These are phyloP conservation scores for Leptarthrus brevirostris DNA, from an alignment of 2,888 invertebrate species.

Conservation along the genomic window DNA sequence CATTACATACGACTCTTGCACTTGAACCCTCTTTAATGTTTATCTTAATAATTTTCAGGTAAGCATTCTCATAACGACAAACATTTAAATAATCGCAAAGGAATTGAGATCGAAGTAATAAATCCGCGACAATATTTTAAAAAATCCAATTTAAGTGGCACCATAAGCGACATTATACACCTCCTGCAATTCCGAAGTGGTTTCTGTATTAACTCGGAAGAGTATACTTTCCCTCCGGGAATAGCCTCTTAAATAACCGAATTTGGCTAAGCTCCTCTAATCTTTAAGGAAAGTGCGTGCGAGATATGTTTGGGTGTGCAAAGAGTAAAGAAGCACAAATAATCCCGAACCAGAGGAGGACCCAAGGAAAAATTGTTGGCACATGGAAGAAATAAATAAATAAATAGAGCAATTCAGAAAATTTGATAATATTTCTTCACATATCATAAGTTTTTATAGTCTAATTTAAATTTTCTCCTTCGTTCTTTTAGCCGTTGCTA, in stretches of 20 bases:
- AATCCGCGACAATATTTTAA: neutral
- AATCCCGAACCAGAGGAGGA: constrained; percentile 24
- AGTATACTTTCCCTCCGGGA: constrained; percentile 13
- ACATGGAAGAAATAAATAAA: constrained; percentile 56
- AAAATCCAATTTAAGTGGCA: constrained; percentile 23
- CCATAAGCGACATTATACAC: constrained; percentile 9
- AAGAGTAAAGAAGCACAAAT: constrained; percentile 11
- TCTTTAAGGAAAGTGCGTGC: constrained; percentile 45
- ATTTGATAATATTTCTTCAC: constrained; percentile 66
- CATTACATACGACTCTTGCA: too few relatives aligned
- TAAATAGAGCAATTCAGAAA: constrained; percentile 58
- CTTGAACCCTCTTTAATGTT: too few relatives aligned
- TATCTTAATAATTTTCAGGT: too few relatives aligned
- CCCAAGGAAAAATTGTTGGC: constrained; percentile 53
- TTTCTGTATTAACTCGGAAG: constrained; percentile 1
- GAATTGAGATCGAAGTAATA: neutral
- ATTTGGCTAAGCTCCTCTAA: constrained; percentile 45
- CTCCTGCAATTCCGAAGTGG: constrained; percentile 6
- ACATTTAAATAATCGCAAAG: too few relatives aligned
- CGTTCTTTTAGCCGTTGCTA: constrained; percentile 46
- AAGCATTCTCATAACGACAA: too few relatives aligned
- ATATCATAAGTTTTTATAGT: constrained; percentile 67
- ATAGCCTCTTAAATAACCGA: constrained; percentile 41
- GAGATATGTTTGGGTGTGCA: constrained; percentile 51
- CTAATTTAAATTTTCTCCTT: constrained; percentile 59